Percentiles rank a stretch among this genome's conserved stretches.
phyloP scores from a whole-genome alignment of 2,888 invertebrate species.

The Agrochola lota region DNA sequence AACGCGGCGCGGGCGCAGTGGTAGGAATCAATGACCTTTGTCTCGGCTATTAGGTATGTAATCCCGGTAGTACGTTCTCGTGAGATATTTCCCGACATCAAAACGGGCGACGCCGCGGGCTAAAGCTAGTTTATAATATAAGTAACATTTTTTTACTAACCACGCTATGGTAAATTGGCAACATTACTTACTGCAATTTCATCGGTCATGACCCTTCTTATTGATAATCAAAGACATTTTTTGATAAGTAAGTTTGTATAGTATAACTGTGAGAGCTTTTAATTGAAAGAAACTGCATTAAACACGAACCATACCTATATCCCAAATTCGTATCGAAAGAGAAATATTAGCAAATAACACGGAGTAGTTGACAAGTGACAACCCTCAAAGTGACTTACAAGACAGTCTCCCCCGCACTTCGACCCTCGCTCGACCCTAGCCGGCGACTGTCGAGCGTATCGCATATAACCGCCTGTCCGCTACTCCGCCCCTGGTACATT shows the following conservation, averaged over 20 bases:
- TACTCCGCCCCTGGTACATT: constrained; percentile 80
- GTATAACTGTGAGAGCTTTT: background rate
- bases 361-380: constrained; percentile 52
- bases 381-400: constrained; percentile 61
- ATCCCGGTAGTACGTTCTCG: no score
- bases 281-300: background rate
- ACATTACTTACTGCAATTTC: constrained; percentile 28
- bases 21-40: no score
- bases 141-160: constrained; percentile 25
- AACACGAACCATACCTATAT: background rate
- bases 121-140: background rate
- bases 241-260: background rate
- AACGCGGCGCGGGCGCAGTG: no score
- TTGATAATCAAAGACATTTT: background rate
- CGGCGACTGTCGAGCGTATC: constrained; percentile 66
- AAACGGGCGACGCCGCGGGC: no score
- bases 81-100: no score
- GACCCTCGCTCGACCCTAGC: constrained; percentile 65
- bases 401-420: constrained; percentile 73
- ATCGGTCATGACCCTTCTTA: background rate
- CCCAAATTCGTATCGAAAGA: background rate
- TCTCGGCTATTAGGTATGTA: no score
- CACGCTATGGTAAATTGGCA: constrained; percentile 16
- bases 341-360: background rate
- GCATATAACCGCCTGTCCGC: constrained; percentile 70